phyloP scores from a whole-genome alignment of 2,797 vertebrate species.

The Sternotherus odoratus region DNA sequence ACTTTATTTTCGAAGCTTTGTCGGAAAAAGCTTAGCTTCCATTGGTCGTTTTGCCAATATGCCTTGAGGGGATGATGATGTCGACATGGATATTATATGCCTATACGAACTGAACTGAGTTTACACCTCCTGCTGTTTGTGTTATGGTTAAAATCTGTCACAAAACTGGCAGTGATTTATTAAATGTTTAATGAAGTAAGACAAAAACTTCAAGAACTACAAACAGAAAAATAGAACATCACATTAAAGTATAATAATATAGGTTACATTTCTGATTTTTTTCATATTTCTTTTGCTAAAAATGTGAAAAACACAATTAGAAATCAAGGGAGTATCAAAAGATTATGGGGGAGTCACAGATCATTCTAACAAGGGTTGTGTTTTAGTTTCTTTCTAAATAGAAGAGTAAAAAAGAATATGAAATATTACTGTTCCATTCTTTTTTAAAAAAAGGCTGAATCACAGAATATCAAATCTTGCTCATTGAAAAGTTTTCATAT shows the following conservation, averaged over 20 bases:
- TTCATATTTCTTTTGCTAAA: constrained; percentile 78
- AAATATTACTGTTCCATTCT: not conserved
- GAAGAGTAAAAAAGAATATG: constrained; percentile 44
- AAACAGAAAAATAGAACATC: constrained; percentile 92
- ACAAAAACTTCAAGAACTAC: constrained; percentile 97
- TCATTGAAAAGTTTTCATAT: constrained; percentile 37
- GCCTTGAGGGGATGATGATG: constrained; percentile 91
- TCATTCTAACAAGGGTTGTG: constrained; percentile 69
- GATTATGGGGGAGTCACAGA: constrained; percentile 54
- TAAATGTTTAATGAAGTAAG: constrained; percentile 98
- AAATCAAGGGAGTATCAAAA: constrained; percentile 76
- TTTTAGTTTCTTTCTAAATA: constrained; percentile 63
- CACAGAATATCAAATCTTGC: not conserved
- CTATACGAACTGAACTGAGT: constrained; percentile 93
- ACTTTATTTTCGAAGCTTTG: constrained; percentile 99
- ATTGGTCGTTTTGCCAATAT: constrained; percentile 98
- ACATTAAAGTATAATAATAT: constrained; percentile 85
- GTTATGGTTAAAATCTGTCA: constrained; percentile 99
- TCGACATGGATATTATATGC: constrained; percentile 96
- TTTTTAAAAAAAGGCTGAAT: constrained; percentile 22
- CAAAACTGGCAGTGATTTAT: constrained; percentile 99
- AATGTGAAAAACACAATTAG: constrained; percentile 77
- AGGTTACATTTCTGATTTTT: constrained; percentile 81
- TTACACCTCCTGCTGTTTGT: constrained; percentile 97
- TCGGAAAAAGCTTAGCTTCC: constrained; percentile 99